Percentiles rank a stretch among this genome's conserved stretches.
Evolutionary conservation across 2,888 invertebrate genomes (phyloP).

Genomic region (Drosophila hamatofila): DNA sequence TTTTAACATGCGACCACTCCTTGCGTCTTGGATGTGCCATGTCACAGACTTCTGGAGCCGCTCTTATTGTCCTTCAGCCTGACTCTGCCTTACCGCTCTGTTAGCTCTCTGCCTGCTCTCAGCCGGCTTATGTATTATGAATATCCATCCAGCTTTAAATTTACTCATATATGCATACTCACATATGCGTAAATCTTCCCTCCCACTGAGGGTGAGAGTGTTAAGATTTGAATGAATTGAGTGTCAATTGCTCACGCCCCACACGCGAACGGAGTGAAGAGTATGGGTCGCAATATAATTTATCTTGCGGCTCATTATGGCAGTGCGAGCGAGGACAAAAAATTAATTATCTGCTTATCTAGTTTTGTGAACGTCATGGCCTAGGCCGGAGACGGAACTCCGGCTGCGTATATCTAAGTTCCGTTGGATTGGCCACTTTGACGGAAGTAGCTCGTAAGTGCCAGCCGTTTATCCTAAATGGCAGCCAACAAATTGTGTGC

Average conservation of each 20-base stretch:
- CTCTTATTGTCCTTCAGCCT: slow-evolving; percentile 39
- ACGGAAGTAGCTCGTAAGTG: slow-evolving; percentile 44
- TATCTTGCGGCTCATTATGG: slow-evolving; percentile 49
- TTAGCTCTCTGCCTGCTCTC: neutral
- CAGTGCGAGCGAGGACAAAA: slow-evolving; percentile 10
- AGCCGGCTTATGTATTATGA: slow-evolving; percentile 56
- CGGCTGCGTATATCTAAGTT: slow-evolving; percentile 22
- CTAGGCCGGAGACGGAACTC: too few species aligned
- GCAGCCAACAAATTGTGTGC: slow-evolving; percentile 37
- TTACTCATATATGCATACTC: slow-evolving; percentile 33
- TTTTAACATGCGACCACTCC: slow-evolving; percentile 31
- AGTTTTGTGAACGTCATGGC: slow-evolving; percentile 21
- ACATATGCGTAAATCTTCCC: neutral
- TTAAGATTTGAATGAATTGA: slow-evolving; percentile 50
- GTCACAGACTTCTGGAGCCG: slow-evolving; percentile 63
- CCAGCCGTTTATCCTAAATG: slow-evolving; percentile 66
- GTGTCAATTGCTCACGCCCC: slow-evolving; percentile 62
- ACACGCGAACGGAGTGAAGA: slow-evolving; percentile 23
- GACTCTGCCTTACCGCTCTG: slow-evolving; percentile 8
- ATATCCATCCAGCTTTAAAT: slow-evolving; percentile 40
- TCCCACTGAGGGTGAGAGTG: neutral
- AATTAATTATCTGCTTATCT: slow-evolving; percentile 62
- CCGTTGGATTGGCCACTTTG: slow-evolving; percentile 31
- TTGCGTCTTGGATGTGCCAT: slow-evolving; percentile 25
- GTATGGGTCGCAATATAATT: slow-evolving; percentile 65